Conservation (phyloP, 2,113 vertebrate genomes). For the Sminthopsis crassicaudata region DNA sequence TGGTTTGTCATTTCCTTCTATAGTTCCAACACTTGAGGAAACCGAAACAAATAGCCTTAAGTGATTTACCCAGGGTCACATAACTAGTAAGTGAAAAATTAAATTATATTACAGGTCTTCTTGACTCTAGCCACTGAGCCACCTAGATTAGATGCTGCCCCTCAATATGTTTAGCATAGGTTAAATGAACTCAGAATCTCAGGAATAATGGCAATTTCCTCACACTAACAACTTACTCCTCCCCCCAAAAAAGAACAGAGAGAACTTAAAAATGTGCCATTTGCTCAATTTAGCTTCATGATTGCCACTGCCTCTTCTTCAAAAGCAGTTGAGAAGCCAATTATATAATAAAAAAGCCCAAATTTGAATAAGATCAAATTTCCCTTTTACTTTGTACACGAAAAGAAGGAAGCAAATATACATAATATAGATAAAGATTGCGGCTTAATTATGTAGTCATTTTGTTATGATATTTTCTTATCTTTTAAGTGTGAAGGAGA, state of each 20-base stretch:
- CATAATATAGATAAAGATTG: neutral
- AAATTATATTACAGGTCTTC: too few species aligned
- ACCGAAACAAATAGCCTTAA: too few species aligned
- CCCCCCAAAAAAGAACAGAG: neutral
- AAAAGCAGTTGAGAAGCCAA: neutral
- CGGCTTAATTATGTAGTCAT: neutral
- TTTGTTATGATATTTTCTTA: neutral
- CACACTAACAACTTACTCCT: too few species aligned
- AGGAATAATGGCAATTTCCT: neutral
- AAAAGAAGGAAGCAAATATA: neutral
- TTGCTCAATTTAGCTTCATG: neutral
- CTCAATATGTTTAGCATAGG: neutral
- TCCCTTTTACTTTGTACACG: neutral
- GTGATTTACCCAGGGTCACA: too few species aligned
- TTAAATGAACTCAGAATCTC: neutral
- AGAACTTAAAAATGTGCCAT: neutral
- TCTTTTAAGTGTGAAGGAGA: neutral
- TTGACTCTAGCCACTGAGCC: too few species aligned
- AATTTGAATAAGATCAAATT: neutral
- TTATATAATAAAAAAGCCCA: neutral
- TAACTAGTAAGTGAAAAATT: too few species aligned
- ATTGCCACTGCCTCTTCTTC: neutral
- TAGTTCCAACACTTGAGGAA: too few species aligned
- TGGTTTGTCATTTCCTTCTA: too few species aligned
- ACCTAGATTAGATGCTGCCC: too few species aligned